Percentiles rank a stretch among this genome's conserved stretches.
Evolutionary conservation across 2,797 vertebrate genomes (phyloP).

Genomic region (Smutsia gigantea): DNA sequence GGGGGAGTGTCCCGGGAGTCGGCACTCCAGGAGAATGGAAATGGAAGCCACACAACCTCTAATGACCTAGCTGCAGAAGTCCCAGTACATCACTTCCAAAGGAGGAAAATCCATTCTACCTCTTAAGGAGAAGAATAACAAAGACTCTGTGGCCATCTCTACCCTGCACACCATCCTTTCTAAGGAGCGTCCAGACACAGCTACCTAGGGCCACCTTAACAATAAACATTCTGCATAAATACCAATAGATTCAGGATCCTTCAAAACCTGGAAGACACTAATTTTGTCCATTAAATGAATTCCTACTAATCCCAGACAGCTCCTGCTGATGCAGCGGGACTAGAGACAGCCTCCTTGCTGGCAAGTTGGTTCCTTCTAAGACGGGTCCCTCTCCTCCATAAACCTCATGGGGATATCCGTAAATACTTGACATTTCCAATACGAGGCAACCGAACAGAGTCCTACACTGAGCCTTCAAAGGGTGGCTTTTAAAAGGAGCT

Average conservation of each 20-base stretch:
- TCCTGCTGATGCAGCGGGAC: neutral
- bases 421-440: neutral
- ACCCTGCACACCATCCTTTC: neutral
- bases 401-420: neutral
- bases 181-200: neutral
- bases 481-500: neutral
- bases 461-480: neutral
- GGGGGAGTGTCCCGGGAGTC: neutral
- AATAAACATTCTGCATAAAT: neutral
- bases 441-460: neutral
- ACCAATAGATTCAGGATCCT: neutral
- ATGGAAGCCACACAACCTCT: neutral
- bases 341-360: neutral
- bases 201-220: neutral
- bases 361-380: neutral
- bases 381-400: neutral
- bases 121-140: neutral
- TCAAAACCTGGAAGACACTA: neutral
- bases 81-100: neutral
- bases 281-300: neutral
- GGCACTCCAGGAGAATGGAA: neutral
- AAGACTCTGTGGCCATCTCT: neutral
- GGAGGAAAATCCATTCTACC: neutral
- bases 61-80: neutral
- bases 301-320: neutral